Evolutionary conservation across 2,888 invertebrate species (phyloP).

Genomic region (Drosophila paramelanica): DNA sequence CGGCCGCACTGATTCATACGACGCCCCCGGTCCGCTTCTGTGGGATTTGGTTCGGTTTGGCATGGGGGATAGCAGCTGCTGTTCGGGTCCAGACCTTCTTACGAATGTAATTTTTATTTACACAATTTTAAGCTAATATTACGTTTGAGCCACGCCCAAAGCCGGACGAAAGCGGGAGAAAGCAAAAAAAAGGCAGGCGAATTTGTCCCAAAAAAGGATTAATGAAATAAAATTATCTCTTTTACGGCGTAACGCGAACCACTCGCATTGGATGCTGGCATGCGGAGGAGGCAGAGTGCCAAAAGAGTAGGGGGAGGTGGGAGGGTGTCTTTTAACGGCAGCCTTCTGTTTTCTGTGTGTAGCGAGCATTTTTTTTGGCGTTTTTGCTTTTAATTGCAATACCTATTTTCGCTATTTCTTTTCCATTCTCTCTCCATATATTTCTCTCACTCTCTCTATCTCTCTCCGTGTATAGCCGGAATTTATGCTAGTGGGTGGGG

Average conservation of each 20-base stretch:
- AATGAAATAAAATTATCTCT: constrained; percentile 84
- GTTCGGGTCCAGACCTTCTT: constrained; percentile 63
- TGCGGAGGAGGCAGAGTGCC: not conserved
- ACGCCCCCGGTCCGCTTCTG: constrained; percentile 7
- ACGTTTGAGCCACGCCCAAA: constrained; percentile 74
- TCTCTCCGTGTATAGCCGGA: constrained; percentile 16
- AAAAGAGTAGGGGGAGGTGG: not conserved
- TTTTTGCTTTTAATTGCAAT: constrained; percentile 62
- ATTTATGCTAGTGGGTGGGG: constrained; percentile 2
- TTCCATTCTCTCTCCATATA: not conserved
- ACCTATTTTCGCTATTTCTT: constrained; percentile 51
- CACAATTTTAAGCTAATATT: constrained; percentile 80
- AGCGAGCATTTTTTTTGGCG: constrained; percentile 10
- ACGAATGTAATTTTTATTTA: constrained; percentile 80
- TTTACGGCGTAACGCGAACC: constrained; percentile 72
- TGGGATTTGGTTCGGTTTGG: not conserved
- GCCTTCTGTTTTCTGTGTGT: constrained; percentile 11
- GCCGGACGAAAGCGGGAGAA: constrained; percentile 36
- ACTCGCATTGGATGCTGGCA: constrained; percentile 23
- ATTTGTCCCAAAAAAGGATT: constrained; percentile 84
- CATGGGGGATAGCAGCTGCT: constrained; percentile 51
- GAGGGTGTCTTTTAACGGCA: not conserved
- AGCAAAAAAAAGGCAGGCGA: constrained; percentile 53
- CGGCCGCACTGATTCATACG: constrained; percentile 48
- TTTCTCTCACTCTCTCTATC: not conserved